These are phyloP conservation scores for Salpingus planirostris DNA, from an alignment of 2,888 invertebrate species.

Conservation along the genomic window DNA sequence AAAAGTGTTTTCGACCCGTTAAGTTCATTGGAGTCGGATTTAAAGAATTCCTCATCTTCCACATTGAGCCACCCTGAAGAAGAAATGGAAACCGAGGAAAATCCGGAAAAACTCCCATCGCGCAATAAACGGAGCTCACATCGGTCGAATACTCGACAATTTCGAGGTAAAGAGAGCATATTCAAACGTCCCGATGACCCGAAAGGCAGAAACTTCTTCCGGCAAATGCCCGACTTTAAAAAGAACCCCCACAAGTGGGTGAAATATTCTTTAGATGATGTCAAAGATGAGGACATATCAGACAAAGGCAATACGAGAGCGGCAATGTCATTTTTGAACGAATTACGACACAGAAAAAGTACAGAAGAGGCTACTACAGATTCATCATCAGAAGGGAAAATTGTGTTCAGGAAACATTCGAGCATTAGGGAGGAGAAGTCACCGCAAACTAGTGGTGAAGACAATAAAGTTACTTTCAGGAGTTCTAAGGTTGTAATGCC, in stretches of 20 bases:
- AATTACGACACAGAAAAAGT: conserved; percentile 50
- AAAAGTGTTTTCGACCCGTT: conserved; percentile 62
- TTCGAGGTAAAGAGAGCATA: conserved; percentile 66
- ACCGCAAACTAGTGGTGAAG: conserved; percentile 16
- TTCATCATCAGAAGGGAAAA: conserved; percentile 26
- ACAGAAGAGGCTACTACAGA: conserved; percentile 14
- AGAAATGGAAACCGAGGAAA: conserved; percentile 19
- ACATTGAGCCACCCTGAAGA: no score
- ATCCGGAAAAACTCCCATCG: no score
- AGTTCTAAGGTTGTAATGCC: conserved; percentile 70
- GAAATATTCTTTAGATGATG: conserved; percentile 71
- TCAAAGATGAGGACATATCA: conserved; percentile 64
- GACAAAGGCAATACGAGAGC: conserved; percentile 69
- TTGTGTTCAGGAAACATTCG: conserved; percentile 29
- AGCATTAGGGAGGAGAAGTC: conserved; percentile 3
- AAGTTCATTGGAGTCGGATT: conserved; percentile 49
- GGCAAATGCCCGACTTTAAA: conserved; percentile 48
- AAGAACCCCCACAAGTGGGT: conserved; percentile 76
- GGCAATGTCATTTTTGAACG: conserved; percentile 65
- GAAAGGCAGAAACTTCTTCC: conserved; percentile 39
- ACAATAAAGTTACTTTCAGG: conserved; percentile 48
- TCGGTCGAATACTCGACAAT: conserved; percentile 49
- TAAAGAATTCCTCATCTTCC: no score
- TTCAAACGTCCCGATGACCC: conserved; percentile 67
- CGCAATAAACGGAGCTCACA: conserved; percentile 35